Conservation (phyloP, 2,113 vertebrate species). For the Heliornis fulica region DNA sequence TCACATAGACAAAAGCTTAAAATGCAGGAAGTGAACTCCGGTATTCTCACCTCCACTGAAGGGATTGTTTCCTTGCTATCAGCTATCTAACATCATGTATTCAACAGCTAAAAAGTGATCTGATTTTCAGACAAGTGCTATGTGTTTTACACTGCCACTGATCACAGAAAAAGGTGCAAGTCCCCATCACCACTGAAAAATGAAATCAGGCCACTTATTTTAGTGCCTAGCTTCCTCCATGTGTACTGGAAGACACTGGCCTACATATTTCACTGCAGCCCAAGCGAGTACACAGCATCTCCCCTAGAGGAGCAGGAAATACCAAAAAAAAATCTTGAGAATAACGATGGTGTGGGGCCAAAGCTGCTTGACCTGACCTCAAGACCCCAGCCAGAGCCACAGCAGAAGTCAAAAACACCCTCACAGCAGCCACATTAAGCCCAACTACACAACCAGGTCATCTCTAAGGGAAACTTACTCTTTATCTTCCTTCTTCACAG, state of each 20-base stretch:
- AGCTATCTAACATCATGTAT: background rate
- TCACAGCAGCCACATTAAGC: background rate
- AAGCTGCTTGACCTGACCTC: background rate
- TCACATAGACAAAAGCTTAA: background rate
- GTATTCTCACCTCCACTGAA: background rate
- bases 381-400: background rate
- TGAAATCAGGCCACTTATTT: slow-evolving; percentile 29
- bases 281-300: accelerated
- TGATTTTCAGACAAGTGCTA: background rate
- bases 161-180: background rate
- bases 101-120: background rate
- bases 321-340: background rate
- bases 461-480: slow-evolving; percentile 75
- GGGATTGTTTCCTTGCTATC: background rate
- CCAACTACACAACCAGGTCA: background rate
- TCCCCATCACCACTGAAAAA: background rate
- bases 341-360: accelerated
- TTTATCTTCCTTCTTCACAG: slow-evolving; percentile 90
- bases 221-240: background rate
- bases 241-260: background rate
- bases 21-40: background rate
- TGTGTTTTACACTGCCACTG: background rate
- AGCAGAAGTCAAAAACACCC: background rate
- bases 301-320: background rate
- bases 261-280: background rate